Conservation (phyloP, 2,888 invertebrate genomes). For the Coelopa pilipes region DNA sequence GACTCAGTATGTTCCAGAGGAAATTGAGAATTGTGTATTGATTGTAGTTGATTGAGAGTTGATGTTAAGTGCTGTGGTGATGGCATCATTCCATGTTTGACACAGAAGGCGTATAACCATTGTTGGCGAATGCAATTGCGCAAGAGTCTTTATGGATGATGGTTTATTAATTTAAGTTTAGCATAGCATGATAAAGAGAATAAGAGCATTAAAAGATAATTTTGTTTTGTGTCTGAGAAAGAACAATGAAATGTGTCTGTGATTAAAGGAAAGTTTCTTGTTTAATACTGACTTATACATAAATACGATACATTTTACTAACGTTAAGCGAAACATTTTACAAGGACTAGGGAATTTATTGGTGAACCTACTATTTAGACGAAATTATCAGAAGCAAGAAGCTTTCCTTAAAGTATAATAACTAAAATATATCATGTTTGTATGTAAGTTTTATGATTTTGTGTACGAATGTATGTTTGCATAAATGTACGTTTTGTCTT, state of each 20-base stretch:
- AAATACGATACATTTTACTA: slow-evolving; percentile 27
- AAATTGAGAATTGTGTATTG: slow-evolving; percentile 2
- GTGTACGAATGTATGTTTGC: slow-evolving; percentile 28
- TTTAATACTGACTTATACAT: slow-evolving; percentile 31
- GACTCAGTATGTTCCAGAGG: slow-evolving; percentile 20
- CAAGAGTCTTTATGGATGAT: not conserved
- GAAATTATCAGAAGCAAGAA: slow-evolving; percentile 36
- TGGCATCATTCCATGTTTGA: slow-evolving; percentile 17
- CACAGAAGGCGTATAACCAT: not conserved
- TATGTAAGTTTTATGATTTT: slow-evolving; percentile 25
- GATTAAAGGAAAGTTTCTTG: slow-evolving; percentile 42
- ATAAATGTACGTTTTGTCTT: slow-evolving; percentile 17
- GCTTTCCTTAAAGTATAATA: slow-evolving; percentile 35
- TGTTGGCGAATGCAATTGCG: not conserved
- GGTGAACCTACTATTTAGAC: slow-evolving; percentile 24
- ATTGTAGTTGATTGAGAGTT: slow-evolving; percentile 3
- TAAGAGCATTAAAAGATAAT: slow-evolving; percentile 1
- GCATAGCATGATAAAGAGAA: not conserved
- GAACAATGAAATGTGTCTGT: slow-evolving; percentile 42
- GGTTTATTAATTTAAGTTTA: slow-evolving; percentile 11
- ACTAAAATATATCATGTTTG: slow-evolving; percentile 26
- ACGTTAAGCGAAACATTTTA: slow-evolving; percentile 18
- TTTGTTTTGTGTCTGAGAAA: slow-evolving; percentile 30
- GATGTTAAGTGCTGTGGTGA: slow-evolving; percentile 4
- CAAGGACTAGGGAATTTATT: slow-evolving; percentile 35